Conservation (phyloP, 1,140 invertebrate genomes). For the Cherax quadricarinatus region DNA sequence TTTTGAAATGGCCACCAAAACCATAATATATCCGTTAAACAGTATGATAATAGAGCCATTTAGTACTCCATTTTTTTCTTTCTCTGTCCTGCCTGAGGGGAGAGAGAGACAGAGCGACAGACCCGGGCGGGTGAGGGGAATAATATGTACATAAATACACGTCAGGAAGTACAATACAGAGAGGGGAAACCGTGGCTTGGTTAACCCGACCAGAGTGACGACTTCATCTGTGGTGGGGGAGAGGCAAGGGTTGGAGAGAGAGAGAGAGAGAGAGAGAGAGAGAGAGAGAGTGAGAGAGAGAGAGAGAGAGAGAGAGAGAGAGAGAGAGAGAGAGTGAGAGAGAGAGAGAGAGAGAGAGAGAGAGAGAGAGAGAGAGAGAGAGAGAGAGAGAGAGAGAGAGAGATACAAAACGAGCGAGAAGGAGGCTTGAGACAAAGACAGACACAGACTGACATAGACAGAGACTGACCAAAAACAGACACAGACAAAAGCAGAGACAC, state of each 20-base stretch:
- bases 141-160: not conserved
- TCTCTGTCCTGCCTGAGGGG: too few species aligned
- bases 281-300: not conserved
- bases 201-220: not conserved
- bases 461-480: too few species aligned
- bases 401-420: not conserved
- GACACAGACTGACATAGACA: too few species aligned
- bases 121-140: not conserved
- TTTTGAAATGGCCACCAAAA: too few species aligned
- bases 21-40: too few species aligned
- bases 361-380: not conserved
- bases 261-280: not conserved
- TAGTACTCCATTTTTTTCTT: not conserved
- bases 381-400: not conserved
- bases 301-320: conserved; percentile 13
- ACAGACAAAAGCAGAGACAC: too few species aligned
- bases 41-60: not conserved
- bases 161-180: not conserved
- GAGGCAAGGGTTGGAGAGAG: not conserved
- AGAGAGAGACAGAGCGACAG: not conserved
- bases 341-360: too few species aligned
- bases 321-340: not conserved
- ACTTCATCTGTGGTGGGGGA: not conserved
- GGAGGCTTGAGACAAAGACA: too few species aligned
- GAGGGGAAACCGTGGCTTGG: not conserved